These are phyloP conservation scores for Leptopilina boulardi DNA, from an alignment of 1,140 invertebrate species.

Conservation along the genomic window DNA sequence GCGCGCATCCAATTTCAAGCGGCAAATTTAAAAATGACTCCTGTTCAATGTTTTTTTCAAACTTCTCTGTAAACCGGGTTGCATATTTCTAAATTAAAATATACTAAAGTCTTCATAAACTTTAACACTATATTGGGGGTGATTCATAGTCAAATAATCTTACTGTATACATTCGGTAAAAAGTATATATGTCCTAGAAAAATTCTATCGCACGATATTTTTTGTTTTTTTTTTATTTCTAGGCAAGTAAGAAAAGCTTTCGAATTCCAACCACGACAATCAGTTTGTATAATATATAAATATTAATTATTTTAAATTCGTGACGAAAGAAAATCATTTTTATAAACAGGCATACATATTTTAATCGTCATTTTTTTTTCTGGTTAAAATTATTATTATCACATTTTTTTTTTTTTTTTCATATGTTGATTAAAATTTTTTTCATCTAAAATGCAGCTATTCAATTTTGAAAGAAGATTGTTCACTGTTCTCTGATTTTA, in stretches of 20 bases:
- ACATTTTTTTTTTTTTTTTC: neutral
- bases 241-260: constrained; percentile 3
- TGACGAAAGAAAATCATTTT: neutral
- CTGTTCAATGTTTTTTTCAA: too few relatives aligned
- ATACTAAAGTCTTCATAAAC: too few relatives aligned
- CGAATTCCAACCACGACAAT: neutral
- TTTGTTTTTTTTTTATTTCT: too few relatives aligned
- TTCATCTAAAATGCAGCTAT: neutral
- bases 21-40: too few relatives aligned
- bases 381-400: constrained; percentile 3
- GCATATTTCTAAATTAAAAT: too few relatives aligned
- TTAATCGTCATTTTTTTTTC: neutral
- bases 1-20: too few relatives aligned
- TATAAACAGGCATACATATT: neutral
- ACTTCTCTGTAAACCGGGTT: too few relatives aligned
- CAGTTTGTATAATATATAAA: neutral
- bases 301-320: neutral
- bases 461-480: neutral
- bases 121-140: too few relatives aligned
- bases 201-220: constrained; percentile 28
- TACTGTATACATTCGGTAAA: neutral
- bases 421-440: neutral
- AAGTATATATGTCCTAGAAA: constrained; percentile 16
- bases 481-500: neutral
- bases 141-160: too few relatives aligned